A percentile compares a stretch with the other conserved stretches of the same genome.
Conservation (phyloP, 1,140 invertebrate species). For the Micrasema longulum region DNA sequence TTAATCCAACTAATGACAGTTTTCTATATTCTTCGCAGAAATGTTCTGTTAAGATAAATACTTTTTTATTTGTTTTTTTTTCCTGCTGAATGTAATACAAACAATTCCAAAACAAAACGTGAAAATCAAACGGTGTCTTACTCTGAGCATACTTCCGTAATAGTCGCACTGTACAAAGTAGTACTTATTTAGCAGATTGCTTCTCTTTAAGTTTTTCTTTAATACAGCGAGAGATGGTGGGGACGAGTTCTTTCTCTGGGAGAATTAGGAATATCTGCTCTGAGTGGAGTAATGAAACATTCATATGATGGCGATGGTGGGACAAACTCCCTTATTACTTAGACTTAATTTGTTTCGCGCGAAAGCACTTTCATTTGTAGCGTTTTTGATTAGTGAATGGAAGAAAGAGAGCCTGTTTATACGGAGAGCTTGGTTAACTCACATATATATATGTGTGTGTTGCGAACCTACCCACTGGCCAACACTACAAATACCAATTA, state of each 20-base stretch:
- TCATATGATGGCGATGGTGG: constrained; percentile 51
- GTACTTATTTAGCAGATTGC: constrained; percentile 70
- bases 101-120: too few relatives aligned
- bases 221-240: constrained; percentile 61
- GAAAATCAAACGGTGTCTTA: too few relatives aligned
- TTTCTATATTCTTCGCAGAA: too few relatives aligned
- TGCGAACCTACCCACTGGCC: too few relatives aligned
- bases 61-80: too few relatives aligned
- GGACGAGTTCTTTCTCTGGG: constrained; percentile 53
- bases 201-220: constrained; percentile 70
- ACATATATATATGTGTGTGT: too few relatives aligned
- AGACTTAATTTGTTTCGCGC: constrained; percentile 54
- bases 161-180: constrained; percentile 45
- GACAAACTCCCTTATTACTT: constrained; percentile 50
- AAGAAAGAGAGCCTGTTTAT: background rate
- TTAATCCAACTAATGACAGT: too few relatives aligned
- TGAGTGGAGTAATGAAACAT: constrained; percentile 54
- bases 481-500: too few relatives aligned
- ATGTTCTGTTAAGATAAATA: too few relatives aligned
- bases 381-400: constrained; percentile 52
- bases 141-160: constrained; percentile 6
- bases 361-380: constrained; percentile 54
- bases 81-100: too few relatives aligned
- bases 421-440: too few relatives aligned
- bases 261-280: constrained; percentile 54